Base-by-base conservation (phyloP, 1,140 invertebrate genomes). In the Glossosoma conforme region DNA sequence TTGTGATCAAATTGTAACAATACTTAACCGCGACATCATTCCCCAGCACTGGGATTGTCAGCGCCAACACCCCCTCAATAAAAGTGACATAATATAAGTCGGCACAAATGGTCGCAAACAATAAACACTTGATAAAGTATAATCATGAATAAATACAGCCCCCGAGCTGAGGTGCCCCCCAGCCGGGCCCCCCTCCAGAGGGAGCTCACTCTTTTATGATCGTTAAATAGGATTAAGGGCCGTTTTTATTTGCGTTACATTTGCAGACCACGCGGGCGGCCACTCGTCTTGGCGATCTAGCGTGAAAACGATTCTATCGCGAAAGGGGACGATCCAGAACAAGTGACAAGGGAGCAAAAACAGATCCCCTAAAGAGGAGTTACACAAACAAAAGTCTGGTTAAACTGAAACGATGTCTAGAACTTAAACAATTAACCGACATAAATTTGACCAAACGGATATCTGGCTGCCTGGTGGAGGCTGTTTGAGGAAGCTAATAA, bases 81-180 rank as follows among this genome's bases (percentile, higher is more conserved):
- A 58, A 45, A 45, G 51, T 53, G 50, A 58, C 56, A 58, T 58
- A 58, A 53, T 58, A 53, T 52, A 53, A 50, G 43, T 45, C 40
- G 42, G 42, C 25, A 58, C 56, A 50, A 52, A 53, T 50, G 56
- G 56, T 45, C 37, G 56, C 56, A 53, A 58, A 58, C 56, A 58
- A 58, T 58, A 58, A 58, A 58, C 56, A 58, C 56, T 58, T 58
- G 56, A 54, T 58, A 58, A 50, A 58, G 56, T 50, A 58, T 54
- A 58, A 58, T 58, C 56, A 58, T 58, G 56, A 58, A 58, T 54
- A 58, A 58, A 58, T 58, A 58, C 51, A 48, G 41, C 51, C 45
- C 50, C 51, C 38, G 32, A 33, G 15, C 32, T 33, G 15, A 33
- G n/a, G 32, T 33, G 3, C 38, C 38, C 37, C 5, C 13, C 33